phyloP scores from a whole-genome alignment of 2,797 vertebrate genomes.

The Epinephelus awoara region DNA sequence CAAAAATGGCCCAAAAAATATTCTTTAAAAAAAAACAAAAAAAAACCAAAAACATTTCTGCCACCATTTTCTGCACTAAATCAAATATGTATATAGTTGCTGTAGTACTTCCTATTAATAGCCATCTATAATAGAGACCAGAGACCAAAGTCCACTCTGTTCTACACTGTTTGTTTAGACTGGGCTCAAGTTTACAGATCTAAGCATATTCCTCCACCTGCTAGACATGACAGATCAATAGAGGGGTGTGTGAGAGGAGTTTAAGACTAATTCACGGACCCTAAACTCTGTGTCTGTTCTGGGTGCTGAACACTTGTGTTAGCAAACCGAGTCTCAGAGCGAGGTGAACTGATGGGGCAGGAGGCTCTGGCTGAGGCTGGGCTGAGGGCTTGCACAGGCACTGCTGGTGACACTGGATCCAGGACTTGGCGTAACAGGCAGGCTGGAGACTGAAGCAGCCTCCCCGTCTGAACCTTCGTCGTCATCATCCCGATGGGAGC shows the following conservation, averaged over 20 bases:
- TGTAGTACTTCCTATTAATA: background rate
- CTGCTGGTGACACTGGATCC: constrained; percentile 70
- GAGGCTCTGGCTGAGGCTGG: constrained; percentile 51
- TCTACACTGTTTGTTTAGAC: background rate
- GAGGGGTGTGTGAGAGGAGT: no score
- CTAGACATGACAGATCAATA: background rate
- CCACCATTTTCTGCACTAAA: background rate
- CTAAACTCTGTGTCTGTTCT: constrained; percentile 16
- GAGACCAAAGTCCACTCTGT: background rate
- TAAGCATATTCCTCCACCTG: background rate
- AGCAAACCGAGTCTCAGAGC: constrained; percentile 36
- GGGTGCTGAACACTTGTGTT: background rate
- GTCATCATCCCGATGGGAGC: background rate
- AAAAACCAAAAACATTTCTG: background rate
- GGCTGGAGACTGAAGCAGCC: constrained; percentile 60
- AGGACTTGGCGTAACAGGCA: constrained; percentile 61
- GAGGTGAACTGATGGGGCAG: constrained; percentile 60
- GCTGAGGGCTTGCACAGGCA: constrained; percentile 58
- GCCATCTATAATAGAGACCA: background rate
- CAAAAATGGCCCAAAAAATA: no score
- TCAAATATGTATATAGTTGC: background rate
- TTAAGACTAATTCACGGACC: background rate
- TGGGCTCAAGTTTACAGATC: background rate
- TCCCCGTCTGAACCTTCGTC: constrained; percentile 68
- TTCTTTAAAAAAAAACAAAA: no score